These are phyloP conservation scores for Unio pictorum DNA, from an alignment of 2,888 invertebrate species.

Conservation along the genomic window DNA sequence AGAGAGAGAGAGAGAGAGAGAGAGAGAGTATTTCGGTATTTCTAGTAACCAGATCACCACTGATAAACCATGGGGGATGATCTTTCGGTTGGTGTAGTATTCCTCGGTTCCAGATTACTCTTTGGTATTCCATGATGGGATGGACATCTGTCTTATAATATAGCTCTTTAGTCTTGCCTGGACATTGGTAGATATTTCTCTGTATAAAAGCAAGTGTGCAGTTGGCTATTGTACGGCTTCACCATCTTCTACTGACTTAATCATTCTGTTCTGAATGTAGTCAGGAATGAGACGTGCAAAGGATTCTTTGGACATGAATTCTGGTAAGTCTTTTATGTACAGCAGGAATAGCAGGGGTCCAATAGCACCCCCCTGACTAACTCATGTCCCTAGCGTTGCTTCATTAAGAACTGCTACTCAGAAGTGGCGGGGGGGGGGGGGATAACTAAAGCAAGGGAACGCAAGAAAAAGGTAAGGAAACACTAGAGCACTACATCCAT, in stretches of 20 bases:
- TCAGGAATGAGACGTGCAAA: not conserved
- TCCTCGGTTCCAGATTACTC: slow-evolving; percentile 1
- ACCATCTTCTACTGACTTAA: not conserved
- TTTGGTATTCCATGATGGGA: too few species aligned
- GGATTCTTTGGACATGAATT: not conserved
- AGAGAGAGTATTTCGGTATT: too few species aligned
- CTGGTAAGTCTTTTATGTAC: slow-evolving; percentile 7
- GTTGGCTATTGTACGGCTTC: slow-evolving; percentile 1
- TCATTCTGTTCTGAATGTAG: not conserved
- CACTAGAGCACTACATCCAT: too few species aligned
- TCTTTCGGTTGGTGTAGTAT: slow-evolving; percentile 1
- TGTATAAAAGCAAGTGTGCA: too few species aligned
- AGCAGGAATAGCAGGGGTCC: slow-evolving; percentile 1
- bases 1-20: too few species aligned
- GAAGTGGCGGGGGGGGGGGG: too few species aligned
- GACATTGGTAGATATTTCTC: too few species aligned
- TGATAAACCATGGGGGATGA: slow-evolving; percentile 1
- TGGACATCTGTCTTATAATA: too few species aligned
- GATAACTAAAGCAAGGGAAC: too few species aligned
- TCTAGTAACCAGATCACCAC: not conserved
- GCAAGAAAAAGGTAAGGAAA: too few species aligned
- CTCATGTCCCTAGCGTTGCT: not conserved
- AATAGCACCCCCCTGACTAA: not conserved
- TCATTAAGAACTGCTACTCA: not conserved
- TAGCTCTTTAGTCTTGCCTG: too few species aligned